Conservation (phyloP, 1,140 invertebrate species). For the Drosophila burlai region DNA sequence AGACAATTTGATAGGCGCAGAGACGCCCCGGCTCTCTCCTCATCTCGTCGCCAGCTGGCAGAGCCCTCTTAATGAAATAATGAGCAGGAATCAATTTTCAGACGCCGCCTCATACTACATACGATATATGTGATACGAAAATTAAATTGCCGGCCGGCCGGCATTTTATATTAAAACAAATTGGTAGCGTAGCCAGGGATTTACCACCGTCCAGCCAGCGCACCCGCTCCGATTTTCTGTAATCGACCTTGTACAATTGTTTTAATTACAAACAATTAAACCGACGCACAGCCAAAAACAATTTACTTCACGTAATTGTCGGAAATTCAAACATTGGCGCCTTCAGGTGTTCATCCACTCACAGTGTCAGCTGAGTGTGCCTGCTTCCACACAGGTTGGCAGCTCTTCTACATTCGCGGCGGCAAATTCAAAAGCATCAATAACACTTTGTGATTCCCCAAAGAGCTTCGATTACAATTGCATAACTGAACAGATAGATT, state of each 20-base stretch:
- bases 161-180: slow-evolving; percentile 80
- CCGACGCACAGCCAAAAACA: slow-evolving; percentile 52
- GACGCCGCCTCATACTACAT: slow-evolving; percentile 26
- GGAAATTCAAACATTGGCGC: not conserved
- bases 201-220: slow-evolving; percentile 35
- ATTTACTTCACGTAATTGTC: slow-evolving; percentile 11
- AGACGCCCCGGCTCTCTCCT: not conserved
- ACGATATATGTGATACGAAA: slow-evolving; percentile 49
- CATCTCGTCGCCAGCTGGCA: slow-evolving; percentile 45
- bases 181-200: slow-evolving; percentile 62
- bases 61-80: slow-evolving; percentile 76
- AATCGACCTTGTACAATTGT: slow-evolving; percentile 82
- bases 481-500: not conserved
- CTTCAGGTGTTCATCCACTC: not conserved
- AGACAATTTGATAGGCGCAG: slow-evolving; percentile 46
- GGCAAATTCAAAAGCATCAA: not conserved
- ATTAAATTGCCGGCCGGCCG: slow-evolving; percentile 75
- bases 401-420: not conserved
- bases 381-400: not conserved
- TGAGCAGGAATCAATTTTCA: slow-evolving; percentile 82
- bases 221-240: slow-evolving; percentile 37
- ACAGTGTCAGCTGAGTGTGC: not conserved
- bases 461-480: slow-evolving; percentile 42
- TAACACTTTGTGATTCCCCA: not conserved
- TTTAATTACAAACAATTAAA: slow-evolving; percentile 84